These are phyloP conservation scores for Drosophila subpulchrella DNA, from an alignment of 1,140 invertebrate species.

Conservation along the genomic window DNA sequence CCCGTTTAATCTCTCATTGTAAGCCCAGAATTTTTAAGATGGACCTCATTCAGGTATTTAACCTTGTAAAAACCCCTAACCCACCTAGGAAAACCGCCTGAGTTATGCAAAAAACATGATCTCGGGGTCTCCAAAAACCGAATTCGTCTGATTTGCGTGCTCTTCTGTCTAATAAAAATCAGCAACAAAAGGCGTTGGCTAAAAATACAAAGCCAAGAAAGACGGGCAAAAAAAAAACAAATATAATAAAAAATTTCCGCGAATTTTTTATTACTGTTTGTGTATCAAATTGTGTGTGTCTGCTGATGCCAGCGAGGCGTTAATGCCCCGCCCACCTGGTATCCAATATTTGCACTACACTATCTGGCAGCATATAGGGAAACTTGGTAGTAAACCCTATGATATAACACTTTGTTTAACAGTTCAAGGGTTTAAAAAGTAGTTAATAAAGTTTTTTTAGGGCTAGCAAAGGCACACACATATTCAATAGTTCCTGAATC, in stretches of 20 bases:
- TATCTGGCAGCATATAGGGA: not conserved
- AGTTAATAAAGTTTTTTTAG: too few relatives aligned
- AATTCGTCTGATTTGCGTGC: constrained; percentile 3
- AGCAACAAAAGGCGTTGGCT: constrained; percentile 18
- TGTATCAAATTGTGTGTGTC: constrained; percentile 12
- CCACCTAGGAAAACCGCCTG: not conserved
- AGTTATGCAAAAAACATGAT: too few relatives aligned
- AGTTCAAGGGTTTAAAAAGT: too few relatives aligned
- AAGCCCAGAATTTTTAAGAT: constrained; percentile 3
- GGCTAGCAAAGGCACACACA: too few relatives aligned
- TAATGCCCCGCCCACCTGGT: not conserved
- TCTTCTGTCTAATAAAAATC: constrained; percentile 11
- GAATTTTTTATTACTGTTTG: constrained; percentile 57
- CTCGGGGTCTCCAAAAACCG: not conserved
- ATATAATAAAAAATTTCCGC: constrained; percentile 51
- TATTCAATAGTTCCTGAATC: not conserved
- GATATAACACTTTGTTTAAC: not conserved
- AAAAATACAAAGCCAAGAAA: constrained; percentile 35
- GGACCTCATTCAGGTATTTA: constrained; percentile 31
- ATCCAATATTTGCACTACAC: not conserved
- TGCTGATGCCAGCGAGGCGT: constrained; percentile 13
- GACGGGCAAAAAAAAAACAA: not conserved
- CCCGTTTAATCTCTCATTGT: constrained; percentile 14
- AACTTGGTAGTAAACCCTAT: not conserved
- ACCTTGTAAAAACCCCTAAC: not conserved